Evolutionary conservation across 1,140 invertebrate species (phyloP), one percentile per base, ranked within the genome.

Genomic region (Aphidius ervi): DNA sequence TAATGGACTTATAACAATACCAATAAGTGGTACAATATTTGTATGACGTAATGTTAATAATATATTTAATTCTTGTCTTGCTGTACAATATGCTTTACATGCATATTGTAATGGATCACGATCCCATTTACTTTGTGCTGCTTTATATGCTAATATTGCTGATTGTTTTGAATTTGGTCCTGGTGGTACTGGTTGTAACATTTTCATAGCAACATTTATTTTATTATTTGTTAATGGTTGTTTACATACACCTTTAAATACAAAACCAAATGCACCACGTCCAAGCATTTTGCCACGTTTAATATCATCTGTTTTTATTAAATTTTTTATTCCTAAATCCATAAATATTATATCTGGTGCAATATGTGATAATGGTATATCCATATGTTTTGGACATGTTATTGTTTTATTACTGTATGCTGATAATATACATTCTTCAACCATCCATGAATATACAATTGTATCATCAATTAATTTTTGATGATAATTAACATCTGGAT

Each of bases 221-320:
- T 83, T 80, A 8, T 78, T 74, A 63, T 84, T 76, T 5, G 82
- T 79, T 1, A 84, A 81, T 39, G 86, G 79, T 41, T 40, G 8
- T 54, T 54, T 54, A 40, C 91, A 90, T 3, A 84, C 85, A 0
- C 87, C 95, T 71, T 89, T 88, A 73, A 96, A 97, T 1, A 99
- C 97, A 74, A 97, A 96, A 1, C 97, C 97, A 82, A 99, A 99
- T 0, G 95, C 95, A 0, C 97, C 97, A 43, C 95, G 86, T 0
- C 97, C 97, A n/a, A 97, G 78, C 72, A 94, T 81, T 61, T 86
- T 85, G 1, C 90, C 92, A 55, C 89, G 81, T 43, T 87, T 86
- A 5, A 99, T 85, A 61, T 88, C 86, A 47, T 94, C 89, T 46
- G 89, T 85, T 63, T 87, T 86, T 48, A 97, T 90, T 1, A 95